Base-by-base conservation (phyloP, 2,113 vertebrate species). In the Crotalus tigris region DNA sequence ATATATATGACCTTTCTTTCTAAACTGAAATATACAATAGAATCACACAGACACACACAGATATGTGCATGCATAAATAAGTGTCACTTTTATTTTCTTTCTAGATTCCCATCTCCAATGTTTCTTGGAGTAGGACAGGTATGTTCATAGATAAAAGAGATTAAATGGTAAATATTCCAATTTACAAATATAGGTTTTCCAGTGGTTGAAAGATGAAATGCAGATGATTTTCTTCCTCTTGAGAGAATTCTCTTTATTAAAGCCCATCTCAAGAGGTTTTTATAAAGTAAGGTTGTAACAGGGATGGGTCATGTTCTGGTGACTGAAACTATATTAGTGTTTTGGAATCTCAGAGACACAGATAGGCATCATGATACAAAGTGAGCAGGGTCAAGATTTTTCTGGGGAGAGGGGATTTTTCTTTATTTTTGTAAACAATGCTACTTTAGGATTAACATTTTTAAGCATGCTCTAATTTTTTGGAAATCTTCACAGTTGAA, bases 41-140 rank as follows among this genome's bases (percentile, higher is more conserved):
- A 5, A 9, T 91, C 86, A 81, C 15, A 57, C 17, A 57, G 17
- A 23, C 19, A 4, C n/a, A 75, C 69, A 39, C 5, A 39, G 24
- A 4, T 92, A 75, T 93, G 55, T 75, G 86, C 88, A 55, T 61
- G 92, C 92, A 49, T 29, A 33, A 21, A 24, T 87, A 49, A 39
- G 81, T 51, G 24, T 95, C 89, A n/a, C n/a, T 88, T 97, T 5
- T 95, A 4, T 95, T 44, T 97, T 90, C 58, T 85, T 58, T 53
- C 88, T 26, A 97, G 97, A 90, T 97, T 97, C 61, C 97, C 97
- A 29, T 97, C 97, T 53, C 96, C 97, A 55, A 85, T 98, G 85
- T 95, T 98, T 96, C 98, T 98, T 95, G 98, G 97, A 96, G 94
- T 98, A 95, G 98, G 98, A 94, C 98, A 98, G 97, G 98, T 98